Base-by-base conservation (phyloP, 1,140 invertebrate genomes). In the Semibalanus balanoides region DNA sequence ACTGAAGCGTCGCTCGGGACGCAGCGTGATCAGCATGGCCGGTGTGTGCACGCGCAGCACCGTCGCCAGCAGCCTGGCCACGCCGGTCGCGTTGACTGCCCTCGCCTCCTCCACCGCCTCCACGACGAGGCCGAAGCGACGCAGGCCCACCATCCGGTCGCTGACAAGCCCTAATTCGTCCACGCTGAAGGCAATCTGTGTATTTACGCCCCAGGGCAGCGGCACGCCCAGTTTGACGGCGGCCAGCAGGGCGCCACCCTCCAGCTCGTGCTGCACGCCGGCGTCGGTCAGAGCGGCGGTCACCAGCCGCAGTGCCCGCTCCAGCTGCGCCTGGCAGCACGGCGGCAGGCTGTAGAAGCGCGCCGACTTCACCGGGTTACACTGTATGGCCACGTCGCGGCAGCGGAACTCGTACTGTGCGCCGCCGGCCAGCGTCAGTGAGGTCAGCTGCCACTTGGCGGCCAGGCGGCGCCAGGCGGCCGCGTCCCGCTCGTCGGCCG, bases 191-290 rank as follows among this genome's bases (percentile, higher is more conserved):
- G 76, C 72, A 0, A 82, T n/a, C 74, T 83, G 81, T 19, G 76
- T 81, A 75, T 83, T 82, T 22, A 76, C 64, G 74, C 81, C 81
- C 82, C 82, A 83, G 31, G 83, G 82, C 30, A 82, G 74, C 11
- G 76, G 30, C n/a, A 80, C 75, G 69, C 79, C 79, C 19, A 83
- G 78, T 77, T 82, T 83, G 7, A 83, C 81, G 5, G 81, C 81
- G 27, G 81, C 82, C 3, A 83, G 76, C 0, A 81, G 74, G 14
- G 82, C 80, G 5, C 80, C 80, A 31, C 80, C 78, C 28, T 80
- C 79, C 3, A 83, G 76, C 75, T 83, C 81, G 74, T 82, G 82
- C 5, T 78, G 35, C 1, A 81, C 75, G 3, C 77, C 74, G 0
- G 64, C 11, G 19, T 79, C 69, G 17, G 74, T 29, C 17, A 76